Conservation (phyloP, 2,888 invertebrate genomes). For the Drosophila mayaguana region DNA sequence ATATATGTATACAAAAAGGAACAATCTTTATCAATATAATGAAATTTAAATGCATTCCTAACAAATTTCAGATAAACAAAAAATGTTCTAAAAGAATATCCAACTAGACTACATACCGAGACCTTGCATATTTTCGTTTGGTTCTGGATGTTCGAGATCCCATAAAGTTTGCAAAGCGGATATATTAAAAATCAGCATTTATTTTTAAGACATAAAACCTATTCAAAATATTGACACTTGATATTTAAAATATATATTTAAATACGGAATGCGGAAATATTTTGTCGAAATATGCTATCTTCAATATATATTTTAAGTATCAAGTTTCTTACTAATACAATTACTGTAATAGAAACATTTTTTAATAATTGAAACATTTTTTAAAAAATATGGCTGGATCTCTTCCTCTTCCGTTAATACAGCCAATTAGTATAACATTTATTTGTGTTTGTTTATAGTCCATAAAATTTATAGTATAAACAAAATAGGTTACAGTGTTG, state of each 20-base stretch:
- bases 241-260: no score
- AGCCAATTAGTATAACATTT: neutral
- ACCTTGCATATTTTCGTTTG: no score
- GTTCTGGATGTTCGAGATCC: neutral
- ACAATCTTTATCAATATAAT: no score
- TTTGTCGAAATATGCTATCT: no score
- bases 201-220: neutral
- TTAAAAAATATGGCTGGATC: neutral
- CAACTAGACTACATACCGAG: no score
- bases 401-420: neutral
- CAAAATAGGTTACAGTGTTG: neutral
- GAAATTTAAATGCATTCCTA: no score
- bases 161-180: neutral
- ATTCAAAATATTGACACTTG: neutral
- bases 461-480: constrained; percentile 7
- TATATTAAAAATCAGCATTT: neutral
- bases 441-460: neutral
- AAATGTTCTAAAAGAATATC: no score
- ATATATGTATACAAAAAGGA: no score
- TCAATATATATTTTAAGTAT: no score
- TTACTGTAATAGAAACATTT: neutral
- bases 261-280: no score
- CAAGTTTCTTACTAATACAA: neutral
- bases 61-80: no score
- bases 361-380: neutral